Base-by-base conservation (phyloP, 2,797 vertebrate genomes). In the Apodemus agrarius region DNA sequence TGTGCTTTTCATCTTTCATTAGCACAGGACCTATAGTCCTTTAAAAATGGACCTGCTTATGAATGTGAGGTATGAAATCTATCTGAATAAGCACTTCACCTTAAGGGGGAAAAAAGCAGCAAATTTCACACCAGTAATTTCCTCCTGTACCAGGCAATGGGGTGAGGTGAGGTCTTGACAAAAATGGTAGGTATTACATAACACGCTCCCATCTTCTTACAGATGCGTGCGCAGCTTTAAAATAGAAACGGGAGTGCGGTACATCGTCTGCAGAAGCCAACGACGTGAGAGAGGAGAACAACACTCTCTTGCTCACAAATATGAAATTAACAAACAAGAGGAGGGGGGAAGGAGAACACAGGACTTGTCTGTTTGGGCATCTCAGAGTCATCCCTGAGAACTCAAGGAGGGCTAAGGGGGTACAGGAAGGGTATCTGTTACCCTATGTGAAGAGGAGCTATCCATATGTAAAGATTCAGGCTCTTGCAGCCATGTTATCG, bases 51-150 rank as follows among this genome's bases (percentile, higher is more conserved):
- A 91, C 89, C 69, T 82, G 95, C 92, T 96, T 97, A 96, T 79
- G 79, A 97, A 95, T 93, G 96, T 92, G 83, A 98, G 96, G 95
- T 97, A 97, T 96, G 94, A 97, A 98, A 97, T 97, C 94, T 89
- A 97, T 98, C 96, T 87, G 93, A 94, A 96, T 96, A 95, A 96
- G 96, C 82, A 19, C 94, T 98, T 97, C 96, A 96, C 97, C 96
- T 98, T 91, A 89, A 88, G 84, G 80, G 9, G 34, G 79, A 26
- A 76, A 76, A 96, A 95, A 63, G 40, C 78, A 97, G 97, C 91
- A 94, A 90, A 98, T 98, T 98, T 98, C 97, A 98, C 74, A 85
- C 96, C 96, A 97, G 89, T 95, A 97, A 86, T 97, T 98, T 97
- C 96, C 95, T 98, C 98, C 97, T 98, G 92, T 96, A 98, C 59